Evolutionary conservation across 2,113 vertebrate genomes (phyloP), one percentile per base, ranked within the genome.

Genomic region (Neogobius melanostomus): DNA sequence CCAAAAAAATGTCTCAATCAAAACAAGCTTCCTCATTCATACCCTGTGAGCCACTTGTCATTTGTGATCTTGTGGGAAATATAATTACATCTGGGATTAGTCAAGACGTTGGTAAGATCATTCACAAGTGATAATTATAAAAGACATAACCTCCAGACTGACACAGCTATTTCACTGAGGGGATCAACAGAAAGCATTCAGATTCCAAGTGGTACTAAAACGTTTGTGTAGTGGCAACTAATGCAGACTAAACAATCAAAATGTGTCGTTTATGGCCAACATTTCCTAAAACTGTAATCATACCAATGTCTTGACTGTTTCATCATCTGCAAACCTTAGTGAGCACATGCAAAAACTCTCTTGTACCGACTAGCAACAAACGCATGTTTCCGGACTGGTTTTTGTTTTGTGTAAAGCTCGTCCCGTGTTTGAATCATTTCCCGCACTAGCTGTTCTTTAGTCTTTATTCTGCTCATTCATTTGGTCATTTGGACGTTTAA

Each of bases 31-130:
- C 64, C 47, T 17, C 62, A 61, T 73, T 82, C 68, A 87, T 83
- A 57, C 42, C 66, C 45, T 42, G n/a, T 75, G 71, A 80, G 57
- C 44, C 57, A 77, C 49, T 78, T 79, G 82, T 82, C 76, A 79
- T 75, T 56, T 51, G 6, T 62, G 56, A 69, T 82, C 71, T 60
- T 85, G 75, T 51, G 70, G 77, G 69, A 68, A 77, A 56, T 75
- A 59, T 66, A 83, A 85, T 81, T 75, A 79, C 68, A 69, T 79
- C 85, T 87, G 11, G 68, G 79, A 81, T 81, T 74, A 82, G 82
- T 85, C 68, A 82, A 80, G 57, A 44, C 36, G 42, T 14, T 82
- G 82, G 9, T 53, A 46, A 17, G 64, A 81, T 71, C 80, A 83
- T 76, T 70, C 69, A 28, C 67, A 68, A 64, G 28, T 74, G 64